A percentile compares a stretch with the other conserved stretches of the same genome.
Conservation (phyloP, 2,113 vertebrate genomes). For the crab-eating macaque (Macaca fascicularis) region T2T-MFA8v1.1 NC_088385.1:139354001-139354500, state of each 20-base stretch:
- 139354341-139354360: not conserved
- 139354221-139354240: not conserved
- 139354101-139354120: not conserved
- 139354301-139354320: fast-evolving
- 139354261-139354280: not conserved
- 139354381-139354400: not conserved
- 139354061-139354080: not conserved
- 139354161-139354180: not conserved
- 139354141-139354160: not conserved
- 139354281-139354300: too few relatives aligned
- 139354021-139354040: not conserved
- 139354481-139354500: too few relatives aligned
- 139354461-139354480: too few relatives aligned
- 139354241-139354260: not conserved
- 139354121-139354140: too few relatives aligned
- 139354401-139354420: not conserved
- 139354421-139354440: too few relatives aligned
- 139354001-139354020: fast-evolving
- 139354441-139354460: too few relatives aligned
- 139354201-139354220: too few relatives aligned
- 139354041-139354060: too few relatives aligned
- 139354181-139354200: not conserved
- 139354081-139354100: not conserved
- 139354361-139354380: not conserved
- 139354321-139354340: not conserved